Evolutionary conservation across 2,888 invertebrate species (phyloP).

Genomic region (Masnerella sp.): DNA sequence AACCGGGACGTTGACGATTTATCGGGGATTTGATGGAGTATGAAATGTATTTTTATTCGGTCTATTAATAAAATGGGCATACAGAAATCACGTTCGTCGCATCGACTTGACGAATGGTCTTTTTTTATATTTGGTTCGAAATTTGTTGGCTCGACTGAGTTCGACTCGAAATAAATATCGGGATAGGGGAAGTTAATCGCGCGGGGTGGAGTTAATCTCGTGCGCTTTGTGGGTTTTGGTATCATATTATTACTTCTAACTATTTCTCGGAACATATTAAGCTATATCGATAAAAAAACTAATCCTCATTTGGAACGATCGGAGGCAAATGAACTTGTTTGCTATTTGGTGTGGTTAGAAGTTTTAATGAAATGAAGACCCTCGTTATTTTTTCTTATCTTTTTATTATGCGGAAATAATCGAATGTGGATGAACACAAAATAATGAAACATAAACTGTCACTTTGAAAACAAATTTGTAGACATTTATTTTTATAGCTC

Average conservation of each 20-base stretch:
- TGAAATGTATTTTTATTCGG: slow-evolving; percentile 17
- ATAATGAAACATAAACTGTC: too few species aligned
- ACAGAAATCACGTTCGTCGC: slow-evolving; percentile 25
- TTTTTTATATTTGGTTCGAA: slow-evolving; percentile 7
- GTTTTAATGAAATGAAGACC: too few species aligned
- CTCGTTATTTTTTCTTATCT: too few species aligned
- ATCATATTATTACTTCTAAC: slow-evolving; percentile 28
- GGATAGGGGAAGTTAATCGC: slow-evolving; percentile 32
- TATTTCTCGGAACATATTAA: slow-evolving; percentile 33
- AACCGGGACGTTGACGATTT: slow-evolving; percentile 13
- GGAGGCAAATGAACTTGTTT: too few species aligned
- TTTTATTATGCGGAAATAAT: too few species aligned
- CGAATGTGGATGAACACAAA: too few species aligned
- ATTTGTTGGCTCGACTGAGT: slow-evolving; percentile 3
- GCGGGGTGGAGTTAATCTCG: slow-evolving; percentile 26
- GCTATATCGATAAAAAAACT: too few species aligned
- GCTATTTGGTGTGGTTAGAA: too few species aligned
- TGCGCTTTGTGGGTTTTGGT: slow-evolving; percentile 22
- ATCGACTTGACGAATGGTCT: slow-evolving; percentile 36
- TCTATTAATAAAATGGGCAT: slow-evolving; percentile 31
- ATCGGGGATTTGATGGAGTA: slow-evolving; percentile 18
- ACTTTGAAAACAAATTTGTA: too few species aligned
- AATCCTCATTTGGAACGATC: too few species aligned
- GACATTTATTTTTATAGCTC: too few species aligned
- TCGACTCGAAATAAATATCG: slow-evolving; percentile 33